Percentiles rank a stretch among this genome's conserved stretches.
These are phyloP conservation scores for Patella vulgata DNA, from an alignment of 1,140 invertebrate genomes.

Conservation along the genomic window DNA sequence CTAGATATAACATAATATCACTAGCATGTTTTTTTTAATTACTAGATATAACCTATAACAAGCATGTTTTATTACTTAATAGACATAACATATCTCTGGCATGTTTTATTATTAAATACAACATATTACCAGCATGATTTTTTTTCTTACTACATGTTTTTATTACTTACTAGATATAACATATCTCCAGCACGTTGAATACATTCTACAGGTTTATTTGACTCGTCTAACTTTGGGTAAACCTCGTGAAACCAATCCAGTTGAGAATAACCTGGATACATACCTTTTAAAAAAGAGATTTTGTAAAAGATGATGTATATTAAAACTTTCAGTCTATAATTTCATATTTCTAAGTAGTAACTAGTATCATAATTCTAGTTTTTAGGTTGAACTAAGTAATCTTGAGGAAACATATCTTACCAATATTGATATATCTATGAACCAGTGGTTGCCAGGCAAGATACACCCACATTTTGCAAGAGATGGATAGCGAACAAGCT, in stretches of 20 bases:
- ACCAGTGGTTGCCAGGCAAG: too few relatives aligned
- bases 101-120: neutral
- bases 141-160: neutral
- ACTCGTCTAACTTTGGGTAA: slow-evolving; percentile 34
- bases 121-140: neutral
- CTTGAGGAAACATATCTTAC: too few relatives aligned
- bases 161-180: slow-evolving; percentile 29
- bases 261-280: slow-evolving; percentile 46
- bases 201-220: slow-evolving; percentile 33
- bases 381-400: too few relatives aligned
- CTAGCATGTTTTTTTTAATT: neutral
- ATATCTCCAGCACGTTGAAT: slow-evolving; percentile 37
- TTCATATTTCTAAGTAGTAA: too few relatives aligned
- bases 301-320: too few relatives aligned
- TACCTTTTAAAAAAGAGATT: slow-evolving; percentile 25
- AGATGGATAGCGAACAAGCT: too few relatives aligned
- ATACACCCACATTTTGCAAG: too few relatives aligned
- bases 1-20: neutral
- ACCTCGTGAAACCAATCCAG: slow-evolving; percentile 39
- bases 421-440: too few relatives aligned
- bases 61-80: neutral
- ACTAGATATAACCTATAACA: neutral
- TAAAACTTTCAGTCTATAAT: too few relatives aligned
- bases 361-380: too few relatives aligned
- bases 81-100: neutral